These are phyloP conservation scores for Pao palembangensis DNA, from an alignment of 2,113 vertebrate species.

Conservation along the genomic window DNA sequence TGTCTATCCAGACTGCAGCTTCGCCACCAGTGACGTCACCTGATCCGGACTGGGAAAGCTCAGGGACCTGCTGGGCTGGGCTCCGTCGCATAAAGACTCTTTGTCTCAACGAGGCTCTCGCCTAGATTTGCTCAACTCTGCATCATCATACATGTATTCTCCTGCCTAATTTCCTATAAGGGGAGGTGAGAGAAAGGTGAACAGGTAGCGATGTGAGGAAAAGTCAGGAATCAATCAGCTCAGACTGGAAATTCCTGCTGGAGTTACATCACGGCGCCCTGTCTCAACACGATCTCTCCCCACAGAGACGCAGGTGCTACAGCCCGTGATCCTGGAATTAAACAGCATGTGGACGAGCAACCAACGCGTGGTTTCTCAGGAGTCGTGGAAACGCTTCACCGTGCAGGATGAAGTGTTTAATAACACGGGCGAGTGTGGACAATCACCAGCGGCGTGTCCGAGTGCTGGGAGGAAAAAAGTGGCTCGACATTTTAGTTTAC, in stretches of 20 bases:
- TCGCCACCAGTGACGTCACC: constrained; percentile 63
- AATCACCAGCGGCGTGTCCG: no score
- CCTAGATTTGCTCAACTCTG: constrained; percentile 24
- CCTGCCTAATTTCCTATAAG: constrained; percentile 20
- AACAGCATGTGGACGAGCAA: constrained; percentile 28
- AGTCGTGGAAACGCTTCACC: no score
- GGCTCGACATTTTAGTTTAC: no score
- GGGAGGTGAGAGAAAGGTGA: constrained; percentile 64
- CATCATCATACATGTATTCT: constrained; percentile 25
- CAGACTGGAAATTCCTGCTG: constrained; percentile 31
- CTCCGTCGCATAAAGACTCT: constrained; percentile 40
- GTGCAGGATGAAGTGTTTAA: no score
- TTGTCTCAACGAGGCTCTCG: constrained; percentile 45
- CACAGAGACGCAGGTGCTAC: constrained; percentile 4
- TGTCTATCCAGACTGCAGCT: constrained; percentile 50
- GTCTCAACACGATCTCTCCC: constrained; percentile 9
- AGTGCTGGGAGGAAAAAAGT: no score
- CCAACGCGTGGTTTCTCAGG: no score
- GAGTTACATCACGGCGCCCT: constrained; percentile 18
- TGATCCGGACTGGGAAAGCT: constrained; percentile 42
- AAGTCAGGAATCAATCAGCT: constrained; percentile 56
- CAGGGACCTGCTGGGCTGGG: constrained; percentile 29
- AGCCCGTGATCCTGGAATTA: neutral
- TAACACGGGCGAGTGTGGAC: no score
- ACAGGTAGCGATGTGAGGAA: constrained; percentile 50